Evolutionary conservation across 2,113 vertebrate species (phyloP), one percentile per base, ranked within the genome.

Genomic region (Eulemur rufifrons): DNA sequence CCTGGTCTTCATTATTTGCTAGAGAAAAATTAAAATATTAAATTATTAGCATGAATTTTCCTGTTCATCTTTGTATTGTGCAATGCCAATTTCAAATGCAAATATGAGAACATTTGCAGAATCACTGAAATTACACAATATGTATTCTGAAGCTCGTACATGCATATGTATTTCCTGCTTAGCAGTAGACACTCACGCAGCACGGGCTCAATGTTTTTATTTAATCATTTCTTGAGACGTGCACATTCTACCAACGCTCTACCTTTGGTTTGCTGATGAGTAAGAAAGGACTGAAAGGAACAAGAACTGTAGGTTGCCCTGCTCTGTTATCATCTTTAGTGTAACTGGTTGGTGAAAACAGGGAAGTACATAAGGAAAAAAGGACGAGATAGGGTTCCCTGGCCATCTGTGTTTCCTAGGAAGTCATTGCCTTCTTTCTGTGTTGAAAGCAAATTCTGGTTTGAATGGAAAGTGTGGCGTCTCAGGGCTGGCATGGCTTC

Each of bases 21-120:
- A 25, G 66, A 95, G 91, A 92, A 86, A 84, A 78, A 4, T 64
- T 59, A 81, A 94, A 78, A 66, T 80, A 37, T 63, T 77, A 92
- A 68, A 86, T 82, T 90, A 54, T 84, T 68, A 92, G 73, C 17
- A 74, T 63, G 34, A 54, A 77, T 77, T 71, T 63, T 92, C 59
- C 73, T 74, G 34, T 89, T 76, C 56, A 71, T 82, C 64, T 92
- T 95, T 91, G 68, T 52, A 83, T 77, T 93, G 52, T 83, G 15
- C 37, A 47, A 6, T 86, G 68, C 50, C 69, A 80, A 32, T 92
- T 95, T 84, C 71, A 91, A 85, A 78, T 95, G 73, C 90, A 92
- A 81, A 76, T 86, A 29, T 32, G 39, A 86, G 91, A 63, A 5
- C 21, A 21, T 77, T 86, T 25, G n/a, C 64, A n/a, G 42, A 69